Base-by-base conservation (phyloP, 2,888 invertebrate species). In the Leptopilina syphax region DNA sequence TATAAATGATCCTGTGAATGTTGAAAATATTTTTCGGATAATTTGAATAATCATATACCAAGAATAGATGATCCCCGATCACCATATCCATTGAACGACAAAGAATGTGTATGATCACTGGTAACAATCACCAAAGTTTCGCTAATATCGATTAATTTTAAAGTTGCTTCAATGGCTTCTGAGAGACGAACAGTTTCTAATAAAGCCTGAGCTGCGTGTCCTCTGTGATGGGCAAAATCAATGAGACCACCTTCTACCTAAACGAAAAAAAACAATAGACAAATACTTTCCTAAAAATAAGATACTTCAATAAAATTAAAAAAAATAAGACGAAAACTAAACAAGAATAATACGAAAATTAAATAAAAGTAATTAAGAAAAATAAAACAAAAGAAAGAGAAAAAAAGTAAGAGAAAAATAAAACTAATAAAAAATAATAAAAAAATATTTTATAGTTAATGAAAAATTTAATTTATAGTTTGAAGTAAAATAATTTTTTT, bases 231-330 rank as follows among this genome's bases (percentile, higher is more conserved):
- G 0, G 96, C 97, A 90, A 95, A 95, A 91, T 98, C 97, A 82
- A 98, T 96, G 87, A 96, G 94, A 0, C 97, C 97, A 10, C 97
- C 97, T 93, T 97, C 97, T 44, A 97, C 95, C 95, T 96, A 34
- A 34, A 34, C 1, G 83, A 65, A 88, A 85, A 54, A n/a, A 66
- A 65, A 67, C 12, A 78, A 10, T 44, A 41, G 18, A 50, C 57
- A 60, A 27, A 18, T 24, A 47, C 18, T 50, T 78, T 3, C 34
- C 34, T 34, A 34, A 34, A 34, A 34, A 34, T 18, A 18, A 18
- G 18, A 18, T 18, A 18, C 18, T 18, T 18, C 18, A 18, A 18
- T 18, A 18, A 18, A 18, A 18, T 34, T 2, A 34, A 34, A 34
- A 34, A 34, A 34, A 27, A 27, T 27, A 27, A 34, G 1, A 34